Conservation (phyloP, 2,113 vertebrate genomes). For the Ictalurus punctatus region DNA sequence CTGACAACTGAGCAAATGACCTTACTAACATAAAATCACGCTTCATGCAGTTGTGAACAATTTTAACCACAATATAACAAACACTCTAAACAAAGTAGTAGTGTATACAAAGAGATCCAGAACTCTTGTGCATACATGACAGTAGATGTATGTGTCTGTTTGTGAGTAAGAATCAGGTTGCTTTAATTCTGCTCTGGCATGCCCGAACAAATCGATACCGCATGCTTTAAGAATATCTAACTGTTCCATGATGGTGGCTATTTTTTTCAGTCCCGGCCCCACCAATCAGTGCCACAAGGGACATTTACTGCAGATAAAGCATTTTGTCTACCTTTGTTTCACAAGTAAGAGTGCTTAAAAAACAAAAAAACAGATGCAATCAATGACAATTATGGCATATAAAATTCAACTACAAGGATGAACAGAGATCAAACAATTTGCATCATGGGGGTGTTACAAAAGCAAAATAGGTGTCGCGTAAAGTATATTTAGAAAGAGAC, state of each 20-base stretch:
- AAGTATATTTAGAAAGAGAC: too few relatives aligned
- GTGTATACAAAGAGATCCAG: neutral
- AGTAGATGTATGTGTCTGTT: neutral
- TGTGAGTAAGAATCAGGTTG: neutral
- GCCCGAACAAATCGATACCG: neutral
- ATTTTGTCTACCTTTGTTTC: neutral
- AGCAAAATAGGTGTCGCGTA: too few relatives aligned
- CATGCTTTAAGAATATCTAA: neutral
- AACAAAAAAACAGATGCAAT: neutral
- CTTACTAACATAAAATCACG: neutral
- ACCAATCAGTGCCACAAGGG: neutral
- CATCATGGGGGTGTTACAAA: too few relatives aligned
- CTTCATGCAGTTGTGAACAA: neutral
- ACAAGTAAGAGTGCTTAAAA: neutral
- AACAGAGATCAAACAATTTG: too few relatives aligned
- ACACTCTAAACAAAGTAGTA: neutral
- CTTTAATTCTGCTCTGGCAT: neutral
- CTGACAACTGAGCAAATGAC: neutral
- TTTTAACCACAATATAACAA: neutral
- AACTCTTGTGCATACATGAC: neutral
- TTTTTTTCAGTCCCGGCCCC: neutral
- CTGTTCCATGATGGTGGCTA: neutral
- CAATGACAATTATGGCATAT: neutral
- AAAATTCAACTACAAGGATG: neutral
- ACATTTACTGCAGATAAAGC: constrained; percentile 10